Evolutionary conservation across 2,113 vertebrate species (phyloP).

Genomic region (Corvus cornix): DNA sequence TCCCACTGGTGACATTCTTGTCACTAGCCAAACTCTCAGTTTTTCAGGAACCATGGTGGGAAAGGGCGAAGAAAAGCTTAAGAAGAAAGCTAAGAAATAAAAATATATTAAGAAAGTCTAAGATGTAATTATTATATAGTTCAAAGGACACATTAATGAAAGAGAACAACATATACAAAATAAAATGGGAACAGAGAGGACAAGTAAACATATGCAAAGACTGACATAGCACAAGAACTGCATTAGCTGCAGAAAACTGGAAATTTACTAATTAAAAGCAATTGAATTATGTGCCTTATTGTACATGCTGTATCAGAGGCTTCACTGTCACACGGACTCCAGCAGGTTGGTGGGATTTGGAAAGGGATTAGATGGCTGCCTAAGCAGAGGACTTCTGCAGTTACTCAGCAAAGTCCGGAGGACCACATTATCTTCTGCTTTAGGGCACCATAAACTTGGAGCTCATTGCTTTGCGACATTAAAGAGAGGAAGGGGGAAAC

Average conservation of each 20-base stretch:
- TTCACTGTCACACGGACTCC: accelerated
- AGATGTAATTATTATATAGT: background rate
- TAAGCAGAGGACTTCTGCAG: background rate
- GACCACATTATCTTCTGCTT: background rate
- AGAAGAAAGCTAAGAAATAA: no score
- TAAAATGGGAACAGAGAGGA: background rate
- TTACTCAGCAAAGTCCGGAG: background rate
- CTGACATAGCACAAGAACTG: accelerated
- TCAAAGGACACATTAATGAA: background rate
- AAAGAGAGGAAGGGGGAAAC: background rate
- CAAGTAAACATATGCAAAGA: background rate
- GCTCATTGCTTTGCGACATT: background rate
- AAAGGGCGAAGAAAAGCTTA: background rate
- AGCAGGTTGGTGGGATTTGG: background rate
- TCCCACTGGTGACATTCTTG: background rate
- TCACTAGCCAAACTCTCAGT: background rate
- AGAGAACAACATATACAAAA: background rate
- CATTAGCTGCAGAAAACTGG: background rate
- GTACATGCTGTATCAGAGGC: accelerated
- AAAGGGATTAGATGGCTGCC: background rate
- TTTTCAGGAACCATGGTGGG: background rate
- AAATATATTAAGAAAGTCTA: background rate
- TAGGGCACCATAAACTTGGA: background rate
- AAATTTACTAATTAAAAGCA: background rate
- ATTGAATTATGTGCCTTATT: background rate